phyloP scores from a whole-genome alignment of 2,888 invertebrate genomes.

The Gasteruption jaculator region DNA sequence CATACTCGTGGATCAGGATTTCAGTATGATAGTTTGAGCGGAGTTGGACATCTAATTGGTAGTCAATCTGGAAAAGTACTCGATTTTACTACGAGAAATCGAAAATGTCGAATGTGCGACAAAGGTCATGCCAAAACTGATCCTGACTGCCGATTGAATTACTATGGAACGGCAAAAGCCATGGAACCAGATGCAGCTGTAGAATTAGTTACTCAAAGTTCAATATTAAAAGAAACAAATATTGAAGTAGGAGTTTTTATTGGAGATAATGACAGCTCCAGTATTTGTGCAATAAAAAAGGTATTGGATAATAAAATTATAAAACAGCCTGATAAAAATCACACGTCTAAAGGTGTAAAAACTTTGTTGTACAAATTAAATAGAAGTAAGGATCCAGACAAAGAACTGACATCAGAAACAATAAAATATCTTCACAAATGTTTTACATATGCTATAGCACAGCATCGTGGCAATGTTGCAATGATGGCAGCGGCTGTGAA shows the following conservation, averaged over 20 bases:
- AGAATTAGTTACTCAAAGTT: constrained; percentile 8
- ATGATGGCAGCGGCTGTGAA: constrained; percentile 15
- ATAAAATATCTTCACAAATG: constrained; percentile 21
- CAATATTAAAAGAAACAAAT: constrained; percentile 17
- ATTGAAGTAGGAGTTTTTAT: constrained; percentile 19
- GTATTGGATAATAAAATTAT: constrained; percentile 14
- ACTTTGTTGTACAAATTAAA: constrained; percentile 21
- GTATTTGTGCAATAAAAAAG: constrained; percentile 11
- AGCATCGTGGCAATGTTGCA: constrained; percentile 13
- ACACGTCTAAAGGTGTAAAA: constrained; percentile 18
- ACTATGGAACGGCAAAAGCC: constrained; percentile 15
- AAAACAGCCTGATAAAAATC: constrained; percentile 20
- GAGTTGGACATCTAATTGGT: constrained; percentile 13
- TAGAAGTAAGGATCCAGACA: constrained; percentile 16
- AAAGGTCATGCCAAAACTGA: background rate
- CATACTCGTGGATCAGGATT: constrained; percentile 8
- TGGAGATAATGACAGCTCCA: constrained; percentile 19
- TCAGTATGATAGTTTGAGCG: constrained; percentile 16
- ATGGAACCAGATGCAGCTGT: constrained; percentile 9
- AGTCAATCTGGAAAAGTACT: constrained; percentile 9
- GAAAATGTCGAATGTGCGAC: constrained; percentile 16
- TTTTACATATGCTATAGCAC: constrained; percentile 19
- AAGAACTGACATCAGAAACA: constrained; percentile 18
- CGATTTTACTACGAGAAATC: constrained; percentile 16
- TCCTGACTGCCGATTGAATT: constrained; percentile 17